These are phyloP conservation scores for Danionella cerebrum DNA, from an alignment of 2,113 vertebrate genomes.

Conservation along the genomic window DNA sequence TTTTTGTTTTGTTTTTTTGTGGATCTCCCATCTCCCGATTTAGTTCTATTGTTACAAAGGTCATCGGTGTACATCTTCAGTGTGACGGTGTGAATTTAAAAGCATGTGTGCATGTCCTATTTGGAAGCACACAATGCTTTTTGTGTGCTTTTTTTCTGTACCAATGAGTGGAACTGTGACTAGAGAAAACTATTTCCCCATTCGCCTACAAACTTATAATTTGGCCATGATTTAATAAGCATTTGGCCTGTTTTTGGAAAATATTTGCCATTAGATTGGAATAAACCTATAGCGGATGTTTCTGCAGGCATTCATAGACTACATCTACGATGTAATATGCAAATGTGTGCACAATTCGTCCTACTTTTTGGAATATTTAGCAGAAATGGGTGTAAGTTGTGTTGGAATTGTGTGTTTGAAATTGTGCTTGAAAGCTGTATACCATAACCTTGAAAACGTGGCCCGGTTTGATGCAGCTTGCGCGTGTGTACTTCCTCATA, in stretches of 20 bases:
- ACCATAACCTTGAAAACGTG: not conserved
- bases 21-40: not conserved
- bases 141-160: not conserved
- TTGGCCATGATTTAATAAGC: too few relatives aligned
- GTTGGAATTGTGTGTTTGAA: not conserved
- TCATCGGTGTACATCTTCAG: not conserved
- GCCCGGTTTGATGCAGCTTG: not conserved
- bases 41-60: not conserved
- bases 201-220: too few relatives aligned
- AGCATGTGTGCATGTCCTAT: not conserved
- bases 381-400: not conserved
- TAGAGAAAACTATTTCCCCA: too few relatives aligned
- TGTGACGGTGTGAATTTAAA: not conserved
- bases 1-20: not conserved
- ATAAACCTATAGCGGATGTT: not conserved
- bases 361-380: not conserved
- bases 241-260: not conserved
- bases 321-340: not conserved
- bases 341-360: not conserved
- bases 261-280: too few relatives aligned
- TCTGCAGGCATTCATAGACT: not conserved
- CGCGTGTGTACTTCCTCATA: not conserved
- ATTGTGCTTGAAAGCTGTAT: not conserved
- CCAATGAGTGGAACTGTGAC: not conserved
- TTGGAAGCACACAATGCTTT: not conserved